These are phyloP conservation scores for Panthera uncia DNA, from an alignment of 2,113 vertebrate genomes.

Conservation along the genomic window DNA sequence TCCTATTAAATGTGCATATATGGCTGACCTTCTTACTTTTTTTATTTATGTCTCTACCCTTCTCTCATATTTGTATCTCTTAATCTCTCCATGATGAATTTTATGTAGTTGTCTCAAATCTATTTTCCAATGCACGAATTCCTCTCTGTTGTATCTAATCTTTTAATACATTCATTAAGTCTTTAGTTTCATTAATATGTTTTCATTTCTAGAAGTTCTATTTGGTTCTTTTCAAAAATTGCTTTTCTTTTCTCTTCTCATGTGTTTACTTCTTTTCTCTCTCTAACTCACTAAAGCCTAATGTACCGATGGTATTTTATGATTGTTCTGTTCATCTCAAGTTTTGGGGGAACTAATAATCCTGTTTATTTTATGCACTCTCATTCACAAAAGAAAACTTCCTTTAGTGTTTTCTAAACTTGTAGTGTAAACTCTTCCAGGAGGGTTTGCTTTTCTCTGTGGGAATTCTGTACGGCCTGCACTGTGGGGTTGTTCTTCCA, in stretches of 20 bases:
- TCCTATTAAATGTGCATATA: background rate
- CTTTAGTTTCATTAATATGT: background rate
- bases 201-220: background rate
- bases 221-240: background rate
- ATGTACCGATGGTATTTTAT: background rate
- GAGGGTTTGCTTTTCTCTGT: background rate
- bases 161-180: background rate
- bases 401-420: background rate
- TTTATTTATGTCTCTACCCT: background rate
- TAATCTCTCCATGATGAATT: background rate
- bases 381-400: background rate
- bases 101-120: background rate
- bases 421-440: background rate
- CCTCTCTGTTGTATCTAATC: background rate
- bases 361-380: background rate
- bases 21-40: background rate
- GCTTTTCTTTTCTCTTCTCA: background rate
- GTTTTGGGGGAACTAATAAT: background rate
- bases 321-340: background rate
- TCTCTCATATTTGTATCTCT: background rate
- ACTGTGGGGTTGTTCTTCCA: background rate
- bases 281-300: background rate
- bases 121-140: background rate
- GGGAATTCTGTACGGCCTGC: background rate
- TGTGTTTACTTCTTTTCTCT: background rate